Conservation (phyloP, 2,113 vertebrate species). For the Erythrocercus mccallii region DNA sequence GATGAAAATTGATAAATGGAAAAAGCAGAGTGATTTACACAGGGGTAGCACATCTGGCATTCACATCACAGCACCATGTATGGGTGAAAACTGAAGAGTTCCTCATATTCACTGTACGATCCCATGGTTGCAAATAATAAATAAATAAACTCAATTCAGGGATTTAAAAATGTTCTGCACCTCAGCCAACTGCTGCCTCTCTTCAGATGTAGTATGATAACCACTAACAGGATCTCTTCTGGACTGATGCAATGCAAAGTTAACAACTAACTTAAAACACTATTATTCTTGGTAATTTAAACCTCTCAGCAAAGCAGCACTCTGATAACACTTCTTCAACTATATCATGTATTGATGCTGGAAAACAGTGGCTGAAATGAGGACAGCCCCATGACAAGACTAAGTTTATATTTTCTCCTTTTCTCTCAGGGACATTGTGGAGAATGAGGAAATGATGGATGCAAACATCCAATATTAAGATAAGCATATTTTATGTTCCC, state of each 20-base stretch:
- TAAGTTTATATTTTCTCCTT: neutral
- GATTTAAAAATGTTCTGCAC: neutral
- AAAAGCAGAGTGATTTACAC: neutral
- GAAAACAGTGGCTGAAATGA: conserved; percentile 14
- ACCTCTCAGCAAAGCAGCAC: neutral
- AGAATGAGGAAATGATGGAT: conserved; percentile 30
- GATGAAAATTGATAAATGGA: neutral
- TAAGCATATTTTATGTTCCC: conserved; percentile 1
- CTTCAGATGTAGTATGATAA: neutral
- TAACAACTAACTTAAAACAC: neutral
- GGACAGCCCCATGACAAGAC: neutral
- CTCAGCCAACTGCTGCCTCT: neutral
- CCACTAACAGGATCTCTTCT: neutral
- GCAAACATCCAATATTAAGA: conserved; percentile 31
- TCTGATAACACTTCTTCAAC: neutral
- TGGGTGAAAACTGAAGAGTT: neutral
- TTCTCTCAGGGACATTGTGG: neutral
- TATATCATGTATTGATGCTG: neutral
- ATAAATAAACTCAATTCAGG: neutral
- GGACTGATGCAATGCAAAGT: neutral
- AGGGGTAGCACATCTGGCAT: rapidly evolving
- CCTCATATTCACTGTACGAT: neutral
- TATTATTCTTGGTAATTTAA: neutral
- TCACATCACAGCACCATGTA: rapidly evolving
- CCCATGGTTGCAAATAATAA: neutral